Percentiles rank a stretch among this genome's conserved stretches.
phyloP scores from a whole-genome alignment of 2,888 invertebrate genomes.

The Bellardia bayeri region DNA sequence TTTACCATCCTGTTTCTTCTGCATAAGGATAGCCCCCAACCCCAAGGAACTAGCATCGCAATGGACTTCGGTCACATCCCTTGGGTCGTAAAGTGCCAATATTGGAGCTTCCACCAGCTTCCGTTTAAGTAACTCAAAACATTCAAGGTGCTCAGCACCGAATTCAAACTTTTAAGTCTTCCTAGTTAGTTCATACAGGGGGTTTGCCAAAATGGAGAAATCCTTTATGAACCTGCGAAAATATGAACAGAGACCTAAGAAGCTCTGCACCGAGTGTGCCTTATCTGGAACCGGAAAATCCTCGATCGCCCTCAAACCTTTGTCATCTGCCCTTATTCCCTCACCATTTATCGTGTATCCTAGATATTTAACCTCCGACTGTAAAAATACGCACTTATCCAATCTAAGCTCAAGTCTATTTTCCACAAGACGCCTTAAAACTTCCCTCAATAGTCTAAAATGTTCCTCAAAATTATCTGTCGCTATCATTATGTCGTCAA shows the following conservation, averaged over 20 bases:
- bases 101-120: slow-evolving; percentile 61
- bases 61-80: slow-evolving; percentile 79
- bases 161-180: slow-evolving; percentile 63
- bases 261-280: slow-evolving; percentile 41
- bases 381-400: slow-evolving; percentile 60
- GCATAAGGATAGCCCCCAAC: slow-evolving; percentile 79
- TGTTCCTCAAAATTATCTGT: slow-evolving; percentile 42
- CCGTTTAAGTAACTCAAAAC: slow-evolving; percentile 59
- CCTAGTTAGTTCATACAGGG: slow-evolving; percentile 58
- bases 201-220: slow-evolving; percentile 61
- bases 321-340: slow-evolving; percentile 30
- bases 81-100: slow-evolving; percentile 76
- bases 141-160: no score
- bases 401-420: slow-evolving; percentile 17
- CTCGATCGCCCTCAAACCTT: background rate
- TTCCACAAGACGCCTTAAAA: slow-evolving; percentile 63
- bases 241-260: slow-evolving; percentile 61
- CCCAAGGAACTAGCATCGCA: slow-evolving; percentile 79
- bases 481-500: slow-evolving; percentile 70
- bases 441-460: slow-evolving; percentile 63
- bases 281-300: slow-evolving; percentile 29
- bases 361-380: slow-evolving; percentile 72
- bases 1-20: slow-evolving; percentile 75
- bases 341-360: slow-evolving; percentile 68
- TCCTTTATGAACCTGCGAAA: slow-evolving; percentile 32